These are phyloP conservation scores for Theretra japonica DNA, from an alignment of 2,888 invertebrate species.

Conservation along the genomic window DNA sequence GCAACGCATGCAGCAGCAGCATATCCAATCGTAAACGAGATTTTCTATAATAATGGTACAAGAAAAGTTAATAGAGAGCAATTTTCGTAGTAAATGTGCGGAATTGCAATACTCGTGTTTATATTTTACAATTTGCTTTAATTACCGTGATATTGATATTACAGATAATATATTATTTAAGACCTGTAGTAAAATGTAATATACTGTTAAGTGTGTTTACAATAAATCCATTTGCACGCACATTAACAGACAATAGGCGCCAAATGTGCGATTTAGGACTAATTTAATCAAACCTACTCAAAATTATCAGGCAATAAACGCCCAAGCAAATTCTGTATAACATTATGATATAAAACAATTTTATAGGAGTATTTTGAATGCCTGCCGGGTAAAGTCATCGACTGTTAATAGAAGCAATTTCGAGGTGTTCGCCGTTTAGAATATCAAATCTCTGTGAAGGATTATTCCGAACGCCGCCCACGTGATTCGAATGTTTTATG, in stretches of 20 bases:
- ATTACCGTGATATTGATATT: no score
- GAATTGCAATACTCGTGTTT: no score
- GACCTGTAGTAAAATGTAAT: no score
- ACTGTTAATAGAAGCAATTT: slow-evolving; percentile 20
- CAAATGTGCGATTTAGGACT: neutral
- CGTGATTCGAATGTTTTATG: slow-evolving; percentile 4
- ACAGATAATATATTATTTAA: no score
- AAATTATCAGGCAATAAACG: neutral
- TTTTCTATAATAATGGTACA: no score
- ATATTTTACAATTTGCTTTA: no score
- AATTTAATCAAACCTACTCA: slow-evolving; percentile 7
- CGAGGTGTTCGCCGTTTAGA: slow-evolving; percentile 18
- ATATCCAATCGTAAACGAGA: no score
- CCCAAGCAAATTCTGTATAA: neutral
- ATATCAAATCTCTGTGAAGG: slow-evolving; percentile 25
- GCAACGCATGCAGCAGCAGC: no score
- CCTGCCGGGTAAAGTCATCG: slow-evolving; percentile 18
- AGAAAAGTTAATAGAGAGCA: no score
- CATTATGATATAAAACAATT: slow-evolving; percentile 8
- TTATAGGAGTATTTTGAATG: slow-evolving; percentile 12
- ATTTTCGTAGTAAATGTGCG: no score
- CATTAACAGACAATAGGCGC: neutral
- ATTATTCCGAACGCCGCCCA: slow-evolving; percentile 27
- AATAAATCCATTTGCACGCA: neutral
- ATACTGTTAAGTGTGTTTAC: neutral